Percentiles rank a stretch among this genome's conserved stretches.
Conservation (phyloP, 2,888 invertebrate genomes). For the Hypomecis punctinalis region DNA sequence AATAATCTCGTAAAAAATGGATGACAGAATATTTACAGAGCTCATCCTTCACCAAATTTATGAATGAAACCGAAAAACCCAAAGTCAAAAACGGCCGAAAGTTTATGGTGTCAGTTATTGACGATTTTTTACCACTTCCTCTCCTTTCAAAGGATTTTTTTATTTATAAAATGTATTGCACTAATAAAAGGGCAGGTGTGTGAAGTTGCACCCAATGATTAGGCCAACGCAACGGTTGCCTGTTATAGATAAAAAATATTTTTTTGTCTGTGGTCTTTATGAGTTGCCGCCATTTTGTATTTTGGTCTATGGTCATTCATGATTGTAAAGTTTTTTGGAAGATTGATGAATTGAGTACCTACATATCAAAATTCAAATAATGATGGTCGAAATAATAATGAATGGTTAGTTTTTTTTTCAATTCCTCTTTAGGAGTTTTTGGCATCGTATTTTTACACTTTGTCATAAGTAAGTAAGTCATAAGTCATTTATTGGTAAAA, state of each 20-base stretch:
- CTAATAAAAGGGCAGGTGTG: constrained; percentile 81
- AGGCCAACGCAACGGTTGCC: constrained; percentile 70
- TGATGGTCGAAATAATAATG: background rate
- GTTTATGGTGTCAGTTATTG: constrained; percentile 68
- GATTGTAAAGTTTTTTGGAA: constrained; percentile 33
- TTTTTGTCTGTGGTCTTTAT: constrained; percentile 41
- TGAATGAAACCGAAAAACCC: constrained; percentile 71
- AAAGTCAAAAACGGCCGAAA: constrained; percentile 55
- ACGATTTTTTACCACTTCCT: constrained; percentile 78
- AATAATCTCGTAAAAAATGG: background rate
- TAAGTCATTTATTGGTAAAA: too few relatives aligned
- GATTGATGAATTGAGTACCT: constrained; percentile 34
- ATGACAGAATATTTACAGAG: background rate
- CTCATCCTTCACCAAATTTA: constrained; percentile 48
- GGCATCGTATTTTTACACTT: too few relatives aligned
- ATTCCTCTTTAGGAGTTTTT: too few relatives aligned
- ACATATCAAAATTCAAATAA: constrained; percentile 12
- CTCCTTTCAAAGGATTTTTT: constrained; percentile 62
- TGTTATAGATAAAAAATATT: constrained; percentile 16
- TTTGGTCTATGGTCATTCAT: constrained; percentile 40
- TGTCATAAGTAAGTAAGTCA: too few relatives aligned
- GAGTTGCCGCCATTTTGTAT: constrained; percentile 41
- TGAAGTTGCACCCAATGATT: constrained; percentile 73
- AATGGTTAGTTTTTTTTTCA: too few relatives aligned
- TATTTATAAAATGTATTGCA: constrained; percentile 63